Conservation (phyloP, 2,797 vertebrate species). For the Hylomyscus alleni region DNA sequence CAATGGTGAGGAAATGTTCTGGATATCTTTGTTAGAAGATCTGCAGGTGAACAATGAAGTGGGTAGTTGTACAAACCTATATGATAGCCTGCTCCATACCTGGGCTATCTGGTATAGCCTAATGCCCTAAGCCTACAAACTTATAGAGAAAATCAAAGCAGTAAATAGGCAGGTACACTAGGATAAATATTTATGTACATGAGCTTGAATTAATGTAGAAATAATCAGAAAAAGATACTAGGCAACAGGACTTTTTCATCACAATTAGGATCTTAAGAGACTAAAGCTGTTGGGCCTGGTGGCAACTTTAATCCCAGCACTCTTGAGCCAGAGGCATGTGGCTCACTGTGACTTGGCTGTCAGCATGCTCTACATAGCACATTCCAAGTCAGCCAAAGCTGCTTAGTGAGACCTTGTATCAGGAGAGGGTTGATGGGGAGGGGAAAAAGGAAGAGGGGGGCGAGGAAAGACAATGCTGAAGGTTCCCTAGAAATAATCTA, state of each 20-base stretch:
- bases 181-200: not conserved
- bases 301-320: not conserved
- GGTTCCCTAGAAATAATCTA: slow-evolving; percentile 21
- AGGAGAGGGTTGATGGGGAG: not conserved
- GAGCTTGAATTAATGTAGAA: not conserved
- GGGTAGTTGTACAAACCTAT: not conserved
- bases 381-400: not conserved
- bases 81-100: not conserved
- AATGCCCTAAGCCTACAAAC: not conserved
- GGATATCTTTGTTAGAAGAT: not conserved
- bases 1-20: not conserved
- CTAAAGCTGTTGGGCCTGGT: not conserved
- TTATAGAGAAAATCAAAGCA: not conserved
- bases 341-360: not conserved
- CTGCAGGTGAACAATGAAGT: not conserved
- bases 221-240: not conserved
- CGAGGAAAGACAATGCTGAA: not conserved
- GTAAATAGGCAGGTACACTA: not conserved
- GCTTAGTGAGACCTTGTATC: not conserved
- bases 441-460: not conserved
- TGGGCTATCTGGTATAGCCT: not conserved
- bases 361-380: not conserved
- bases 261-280: not conserved
- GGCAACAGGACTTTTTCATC: not conserved
- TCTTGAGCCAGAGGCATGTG: not conserved